Conservation (phyloP, 2,113 vertebrate genomes). For the sheep (Ovis aries) region ARS-UI_Ramb_v3.0 NC_056077.1:41930001-41930500, state of each 20-base stretch:
- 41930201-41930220: background rate
- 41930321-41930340: background rate
- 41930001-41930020: background rate
- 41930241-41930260: background rate
- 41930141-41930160: background rate
- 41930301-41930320: accelerated
- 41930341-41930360: background rate
- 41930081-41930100: background rate
- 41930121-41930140: background rate
- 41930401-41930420: background rate
- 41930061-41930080: background rate
- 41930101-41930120: background rate
- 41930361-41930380: background rate
- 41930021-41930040: too few species aligned
- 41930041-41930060: accelerated
- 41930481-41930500: background rate
- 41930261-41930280: background rate
- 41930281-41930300: background rate
- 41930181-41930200: accelerated
- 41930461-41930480: background rate
- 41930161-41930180: accelerated
- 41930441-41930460: background rate
- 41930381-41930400: background rate
- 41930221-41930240: background rate
- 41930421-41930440: background rate